phyloP scores from a whole-genome alignment of 2,888 invertebrate genomes.

The Heliconius erato region DNA sequence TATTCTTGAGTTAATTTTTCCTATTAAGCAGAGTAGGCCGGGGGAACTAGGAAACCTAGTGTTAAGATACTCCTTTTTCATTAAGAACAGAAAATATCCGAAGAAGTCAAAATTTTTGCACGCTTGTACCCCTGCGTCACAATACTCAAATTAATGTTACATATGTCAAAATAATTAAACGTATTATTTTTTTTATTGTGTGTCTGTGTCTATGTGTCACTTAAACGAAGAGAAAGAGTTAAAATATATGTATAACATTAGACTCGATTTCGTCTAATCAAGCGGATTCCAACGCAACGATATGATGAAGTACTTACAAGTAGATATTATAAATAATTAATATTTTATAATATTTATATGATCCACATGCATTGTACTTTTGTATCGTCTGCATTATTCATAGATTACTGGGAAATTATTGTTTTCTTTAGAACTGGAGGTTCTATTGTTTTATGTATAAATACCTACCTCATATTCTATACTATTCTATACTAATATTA shows the following conservation, averaged over 20 bases:
- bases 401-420: constrained; percentile 10
- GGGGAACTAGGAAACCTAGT: not conserved
- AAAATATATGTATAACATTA: too few species aligned
- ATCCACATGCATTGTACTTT: constrained; percentile 19
- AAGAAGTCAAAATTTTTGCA: too few species aligned
- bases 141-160: too few species aligned
- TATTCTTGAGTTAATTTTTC: not conserved
- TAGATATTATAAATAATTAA: not conserved
- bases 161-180: too few species aligned
- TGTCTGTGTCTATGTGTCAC: too few species aligned
- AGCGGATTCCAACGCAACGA: too few species aligned
- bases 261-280: too few species aligned
- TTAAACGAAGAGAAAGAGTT: too few species aligned
- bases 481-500: not conserved
- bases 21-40: not conserved
- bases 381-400: constrained; percentile 25
- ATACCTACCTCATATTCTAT: not conserved
- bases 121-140: too few species aligned
- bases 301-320: not conserved
- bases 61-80: not conserved
- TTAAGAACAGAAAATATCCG: too few species aligned
- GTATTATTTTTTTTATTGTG: too few species aligned
- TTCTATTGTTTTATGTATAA: constrained; percentile 3
- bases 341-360: constrained; percentile 17
- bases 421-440: constrained; percentile 5